Conservation (phyloP, 2,888 invertebrate genomes). For the Meta bourneti region DNA sequence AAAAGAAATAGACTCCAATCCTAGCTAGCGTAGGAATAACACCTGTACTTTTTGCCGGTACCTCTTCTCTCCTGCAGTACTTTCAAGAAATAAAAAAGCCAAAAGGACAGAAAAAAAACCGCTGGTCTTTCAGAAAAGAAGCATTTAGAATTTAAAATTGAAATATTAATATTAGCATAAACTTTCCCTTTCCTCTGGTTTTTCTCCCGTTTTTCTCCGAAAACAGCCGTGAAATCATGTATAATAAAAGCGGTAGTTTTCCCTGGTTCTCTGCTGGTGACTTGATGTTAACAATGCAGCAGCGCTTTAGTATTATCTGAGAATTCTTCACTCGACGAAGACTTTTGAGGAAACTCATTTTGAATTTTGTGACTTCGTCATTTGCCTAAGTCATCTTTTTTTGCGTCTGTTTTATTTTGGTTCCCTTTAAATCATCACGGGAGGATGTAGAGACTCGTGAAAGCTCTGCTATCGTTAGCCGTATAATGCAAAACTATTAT, state of each 20-base stretch:
- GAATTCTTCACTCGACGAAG: not conserved
- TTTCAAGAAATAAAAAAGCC: slow-evolving; percentile 2
- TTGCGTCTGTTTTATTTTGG: slow-evolving; percentile 21
- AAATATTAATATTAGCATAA: slow-evolving; percentile 72
- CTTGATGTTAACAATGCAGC: slow-evolving; percentile 64
- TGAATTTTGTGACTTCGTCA: slow-evolving; percentile 36
- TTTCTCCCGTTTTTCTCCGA: not conserved
- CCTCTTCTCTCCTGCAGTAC: slow-evolving; percentile 6
- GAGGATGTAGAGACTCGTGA: not conserved
- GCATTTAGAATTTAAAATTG: slow-evolving; percentile 70
- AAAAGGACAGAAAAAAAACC: not conserved
- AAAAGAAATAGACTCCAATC: not conserved
- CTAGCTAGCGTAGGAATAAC: not conserved
- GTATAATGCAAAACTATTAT: slow-evolving; percentile 54
- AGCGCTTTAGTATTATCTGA: slow-evolving; percentile 23
- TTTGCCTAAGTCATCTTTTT: slow-evolving; percentile 59
- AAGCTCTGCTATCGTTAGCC: slow-evolving; percentile 17
- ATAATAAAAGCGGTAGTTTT: slow-evolving; percentile 54
- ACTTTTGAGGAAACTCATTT: slow-evolving; percentile 50
- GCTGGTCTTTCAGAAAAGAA: slow-evolving; percentile 11
- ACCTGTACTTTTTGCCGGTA: not conserved
- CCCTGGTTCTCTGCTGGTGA: not conserved
- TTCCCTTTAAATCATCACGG: not conserved
- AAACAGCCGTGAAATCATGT: slow-evolving; percentile 60
- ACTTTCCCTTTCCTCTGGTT: not conserved